Base-by-base conservation (phyloP, 1,140 invertebrate species). In the Drosophila repletoides region DNA sequence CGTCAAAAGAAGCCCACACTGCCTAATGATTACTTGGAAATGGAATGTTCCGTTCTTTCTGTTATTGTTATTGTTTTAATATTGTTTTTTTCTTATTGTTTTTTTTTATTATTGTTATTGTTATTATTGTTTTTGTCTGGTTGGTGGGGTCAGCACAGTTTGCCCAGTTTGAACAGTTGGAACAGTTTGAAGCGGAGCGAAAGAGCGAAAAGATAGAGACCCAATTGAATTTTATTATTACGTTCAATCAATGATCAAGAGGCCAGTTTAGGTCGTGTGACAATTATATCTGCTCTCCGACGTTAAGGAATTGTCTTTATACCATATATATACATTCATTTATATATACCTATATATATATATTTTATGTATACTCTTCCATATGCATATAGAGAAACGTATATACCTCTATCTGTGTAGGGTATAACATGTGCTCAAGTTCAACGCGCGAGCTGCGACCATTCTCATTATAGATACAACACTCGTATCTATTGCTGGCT, bases 161-260 rank as follows among this genome's bases (percentile, higher is more conserved):
- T 51, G 61, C 41, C 22, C 49, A 34, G 40, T 56, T 41, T 22
- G 36, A 21, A 34, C 33, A 51, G n/a, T n/a, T n/a, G n/a, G n/a
- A 9, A 26, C 31, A 49, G 46, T 21, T 7, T 9, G 12, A 24
- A 12, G 17, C 12, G 12, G 17, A n/a, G 10, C 21, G 17, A 55
- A 10, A 46, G 51, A 45, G 36, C 10, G 22, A 6, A 5, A n/a
- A 19, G 34, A 28, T 36, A 41, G 33, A 83, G 51, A 38, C 41
- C 72, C 72, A 88, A 88, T 88, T 88, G 86, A 88, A 88, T 88
- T 88, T 88, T 74, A 73, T 88, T 88, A 88, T 88, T 88, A 84
- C 84, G 72, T 72, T 88, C 84, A 88, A 88, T 88, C 84, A 88
- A 88, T 88, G 86, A 88, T 84, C 84, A 72, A 76, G 72, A 67